These are phyloP conservation scores for Cyclophora punctaria DNA, from an alignment of 2,888 invertebrate genomes.

Conservation along the genomic window DNA sequence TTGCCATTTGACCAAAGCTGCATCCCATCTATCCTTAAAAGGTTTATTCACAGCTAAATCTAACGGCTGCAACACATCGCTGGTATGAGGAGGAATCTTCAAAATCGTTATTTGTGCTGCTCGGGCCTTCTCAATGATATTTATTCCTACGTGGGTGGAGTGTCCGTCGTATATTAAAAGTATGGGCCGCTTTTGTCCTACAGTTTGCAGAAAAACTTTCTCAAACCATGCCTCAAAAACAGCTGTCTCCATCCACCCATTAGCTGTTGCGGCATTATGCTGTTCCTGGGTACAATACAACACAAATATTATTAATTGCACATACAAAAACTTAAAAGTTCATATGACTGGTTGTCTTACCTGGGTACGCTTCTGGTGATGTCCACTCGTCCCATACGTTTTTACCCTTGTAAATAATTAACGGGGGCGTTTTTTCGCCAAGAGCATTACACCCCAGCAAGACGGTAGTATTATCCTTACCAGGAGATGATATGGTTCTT, in stretches of 20 bases:
- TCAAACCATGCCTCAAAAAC: constrained; percentile 2
- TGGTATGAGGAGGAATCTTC: constrained; percentile 18
- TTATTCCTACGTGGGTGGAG: constrained; percentile 12
- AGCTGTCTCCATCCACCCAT: constrained; percentile 31
- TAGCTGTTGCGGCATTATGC: constrained; percentile 6
- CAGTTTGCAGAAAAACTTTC: too few species aligned
- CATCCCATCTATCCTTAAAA: constrained; percentile 25
- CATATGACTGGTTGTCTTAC: too few species aligned
- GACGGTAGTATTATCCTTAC: constrained; percentile 15
- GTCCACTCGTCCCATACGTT: constrained; percentile 19
- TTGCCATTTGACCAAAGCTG: constrained; percentile 22
- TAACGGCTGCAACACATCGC: constrained; percentile 18
- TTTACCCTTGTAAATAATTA: constrained; percentile 24
- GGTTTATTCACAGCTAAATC: constrained; percentile 23
- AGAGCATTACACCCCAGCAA: constrained; percentile 13
- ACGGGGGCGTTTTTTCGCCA: constrained; percentile 22
- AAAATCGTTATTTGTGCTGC: constrained; percentile 10
- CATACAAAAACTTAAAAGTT: too few species aligned
- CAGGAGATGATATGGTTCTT: constrained; percentile 18
- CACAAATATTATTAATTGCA: background rate
- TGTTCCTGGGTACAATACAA: constrained; percentile 21
- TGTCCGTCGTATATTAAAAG: constrained; percentile 15
- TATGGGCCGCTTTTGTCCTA: too few species aligned
- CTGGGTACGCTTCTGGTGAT: background rate
- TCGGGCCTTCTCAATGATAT: constrained; percentile 8